Conservation (phyloP, 2,888 invertebrate species). For the Elegia similella region DNA sequence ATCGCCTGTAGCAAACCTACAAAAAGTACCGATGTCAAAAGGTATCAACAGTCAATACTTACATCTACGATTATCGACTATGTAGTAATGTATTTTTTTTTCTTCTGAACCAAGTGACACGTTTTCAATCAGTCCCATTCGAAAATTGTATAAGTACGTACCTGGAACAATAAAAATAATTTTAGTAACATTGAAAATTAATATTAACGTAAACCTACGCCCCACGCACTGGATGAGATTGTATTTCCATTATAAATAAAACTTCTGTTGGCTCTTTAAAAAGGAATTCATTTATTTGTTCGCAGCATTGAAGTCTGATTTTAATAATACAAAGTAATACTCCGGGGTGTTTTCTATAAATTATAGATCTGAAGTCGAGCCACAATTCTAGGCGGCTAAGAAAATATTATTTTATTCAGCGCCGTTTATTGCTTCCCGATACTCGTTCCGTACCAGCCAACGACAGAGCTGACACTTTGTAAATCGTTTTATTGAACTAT, state of each 20-base stretch:
- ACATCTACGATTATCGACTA: no score
- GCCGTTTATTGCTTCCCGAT: constrained; percentile 34
- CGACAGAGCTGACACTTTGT: constrained; percentile 37
- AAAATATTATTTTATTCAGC: neutral
- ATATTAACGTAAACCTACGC: no score
- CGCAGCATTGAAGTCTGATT: neutral
- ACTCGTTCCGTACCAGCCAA: constrained; percentile 42
- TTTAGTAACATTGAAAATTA: neutral
- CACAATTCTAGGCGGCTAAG: constrained; percentile 14
- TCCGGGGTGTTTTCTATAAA: neutral
- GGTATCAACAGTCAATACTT: no score
- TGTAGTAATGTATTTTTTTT: no score
- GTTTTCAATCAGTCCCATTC: no score
- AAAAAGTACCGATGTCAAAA: no score
- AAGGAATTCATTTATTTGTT: neutral
- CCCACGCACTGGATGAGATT: no score
- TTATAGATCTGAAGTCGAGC: neutral
- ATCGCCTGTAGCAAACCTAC: no score
- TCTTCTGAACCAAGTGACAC: no score
- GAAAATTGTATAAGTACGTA: neutral
- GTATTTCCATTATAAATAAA: no score
- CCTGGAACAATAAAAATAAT: neutral
- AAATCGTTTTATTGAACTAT: constrained; percentile 35
- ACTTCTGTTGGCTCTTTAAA: neutral
- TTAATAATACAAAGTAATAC: neutral